A percentile compares a stretch with the other conserved stretches of the same genome.
These are phyloP conservation scores for Arrhopalites spinosus DNA, from an alignment of 2,888 invertebrate genomes.

Conservation along the genomic window DNA sequence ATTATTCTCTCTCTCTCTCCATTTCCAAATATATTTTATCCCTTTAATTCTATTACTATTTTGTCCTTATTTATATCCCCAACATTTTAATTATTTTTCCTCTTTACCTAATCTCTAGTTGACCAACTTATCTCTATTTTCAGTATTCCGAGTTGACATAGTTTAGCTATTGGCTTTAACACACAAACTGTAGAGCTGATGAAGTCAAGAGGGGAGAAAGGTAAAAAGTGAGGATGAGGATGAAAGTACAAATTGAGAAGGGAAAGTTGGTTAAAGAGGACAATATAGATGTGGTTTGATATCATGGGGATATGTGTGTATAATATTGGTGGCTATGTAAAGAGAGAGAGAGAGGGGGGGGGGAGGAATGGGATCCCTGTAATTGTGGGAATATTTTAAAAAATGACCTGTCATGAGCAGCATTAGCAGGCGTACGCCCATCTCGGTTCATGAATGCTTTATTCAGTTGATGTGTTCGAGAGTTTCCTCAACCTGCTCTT, in stretches of 20 bases:
- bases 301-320: not conserved
- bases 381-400: conserved; percentile 51
- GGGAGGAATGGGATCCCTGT: conserved; percentile 29
- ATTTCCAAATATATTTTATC: not conserved
- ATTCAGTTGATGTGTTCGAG: conserved; percentile 43
- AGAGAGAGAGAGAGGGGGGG: conserved; percentile 1
- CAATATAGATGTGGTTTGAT: not conserved
- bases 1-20: not conserved
- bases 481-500: not conserved
- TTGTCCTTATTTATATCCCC: not conserved
- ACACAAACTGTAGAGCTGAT: too few species aligned
- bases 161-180: not conserved
- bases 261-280: not conserved
- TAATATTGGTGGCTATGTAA: too few species aligned
- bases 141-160: not conserved
- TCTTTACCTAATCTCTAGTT: not conserved
- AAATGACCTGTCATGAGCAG: conserved; percentile 55
- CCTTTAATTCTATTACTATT: not conserved
- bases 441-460: conserved; percentile 54
- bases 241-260: not conserved
- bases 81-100: not conserved
- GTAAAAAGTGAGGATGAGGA: not conserved
- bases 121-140: not conserved
- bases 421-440: conserved; percentile 54
- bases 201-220: conserved; percentile 13